Evolutionary conservation across 1,140 invertebrate genomes (phyloP).

Genomic region (Drosophila ogumai): DNA sequence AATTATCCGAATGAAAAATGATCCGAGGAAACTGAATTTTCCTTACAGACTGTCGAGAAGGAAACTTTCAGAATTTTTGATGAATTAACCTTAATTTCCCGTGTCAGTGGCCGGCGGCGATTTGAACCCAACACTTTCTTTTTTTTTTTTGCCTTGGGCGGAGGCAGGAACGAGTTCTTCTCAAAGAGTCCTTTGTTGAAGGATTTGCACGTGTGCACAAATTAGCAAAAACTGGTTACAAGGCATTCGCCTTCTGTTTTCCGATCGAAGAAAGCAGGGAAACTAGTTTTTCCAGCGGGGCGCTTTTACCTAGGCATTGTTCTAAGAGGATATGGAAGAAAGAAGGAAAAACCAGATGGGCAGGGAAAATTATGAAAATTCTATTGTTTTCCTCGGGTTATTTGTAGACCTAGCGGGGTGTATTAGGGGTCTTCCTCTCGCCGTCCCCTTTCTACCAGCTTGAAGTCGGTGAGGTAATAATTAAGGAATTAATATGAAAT

Average conservation of each 20-base stretch:
- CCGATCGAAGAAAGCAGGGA: slow-evolving; percentile 42
- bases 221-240: slow-evolving; percentile 75
- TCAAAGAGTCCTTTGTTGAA: slow-evolving; percentile 54
- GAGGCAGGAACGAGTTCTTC: slow-evolving; percentile 36
- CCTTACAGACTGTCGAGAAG: background rate
- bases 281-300: slow-evolving; percentile 60
- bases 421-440: slow-evolving; percentile 7
- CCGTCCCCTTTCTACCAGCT: slow-evolving; percentile 19
- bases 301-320: slow-evolving; percentile 64
- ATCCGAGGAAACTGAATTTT: slow-evolving; percentile 26
- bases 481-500: slow-evolving; percentile 54
- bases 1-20: slow-evolving; percentile 66
- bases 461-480: slow-evolving; percentile 59
- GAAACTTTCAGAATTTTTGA: slow-evolving; percentile 47
- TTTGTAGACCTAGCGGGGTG: slow-evolving; percentile 41
- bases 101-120: slow-evolving; percentile 66
- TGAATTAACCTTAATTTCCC: slow-evolving; percentile 77
- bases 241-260: slow-evolving; percentile 54
- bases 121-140: slow-evolving; percentile 63
- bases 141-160: slow-evolving; percentile 12
- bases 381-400: slow-evolving; percentile 52
- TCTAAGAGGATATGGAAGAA: slow-evolving; percentile 41
- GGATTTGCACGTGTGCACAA: slow-evolving; percentile 79
- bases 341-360: slow-evolving; percentile 57
- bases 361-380: slow-evolving; percentile 70